Base-by-base conservation (phyloP, 1,140 invertebrate genomes). In the Neodiprion pinetum region DNA sequence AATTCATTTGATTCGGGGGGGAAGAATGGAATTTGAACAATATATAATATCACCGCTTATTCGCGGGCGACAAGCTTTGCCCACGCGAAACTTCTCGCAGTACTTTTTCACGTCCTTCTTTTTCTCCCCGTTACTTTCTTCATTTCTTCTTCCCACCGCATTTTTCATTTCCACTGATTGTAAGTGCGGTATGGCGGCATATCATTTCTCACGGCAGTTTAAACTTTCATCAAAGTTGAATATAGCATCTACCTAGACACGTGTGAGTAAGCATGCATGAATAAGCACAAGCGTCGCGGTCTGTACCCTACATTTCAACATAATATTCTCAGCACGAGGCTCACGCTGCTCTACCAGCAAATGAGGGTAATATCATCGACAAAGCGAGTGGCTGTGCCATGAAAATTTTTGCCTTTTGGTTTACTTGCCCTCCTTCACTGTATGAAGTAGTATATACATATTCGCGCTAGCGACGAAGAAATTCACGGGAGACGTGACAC, bases 121-220 rank as follows among this genome's bases (percentile, higher is more conserved):
- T 65, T 17, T 1, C 61, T 65, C 61, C 17, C 61, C 12, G 17
- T 14, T 65, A 65, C 61, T 65, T 65, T 65, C 61, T 65, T 65
- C 61, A 21, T 65, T 14, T 65, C 61, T 65, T 65, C 7, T 17
- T 17, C 61, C 61, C 17, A 14, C 40, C 17, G 21, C 67, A 23
- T 69, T 69, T 69, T 47, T 47, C 67, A 69, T 61, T 61, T 61
- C 53, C 53, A 61, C 53, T 61, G 53, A 61, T 61, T 61, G 53
- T 17, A 9, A 61, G 53, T 61, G 53, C 11, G 53, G 53, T 61
- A 17, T 61, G n/a, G n/a, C 11, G 53, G 53, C 53, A 17, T 61
- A 61, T 61, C 53, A 61, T 61, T 61, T 61, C 53, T 61, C 53
- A 8, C 53, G 53, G 53, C n/a, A 61, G 53, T 17, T 61, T 61